Conservation (phyloP, 2,888 invertebrate species). For the Leucophora obtusa region DNA sequence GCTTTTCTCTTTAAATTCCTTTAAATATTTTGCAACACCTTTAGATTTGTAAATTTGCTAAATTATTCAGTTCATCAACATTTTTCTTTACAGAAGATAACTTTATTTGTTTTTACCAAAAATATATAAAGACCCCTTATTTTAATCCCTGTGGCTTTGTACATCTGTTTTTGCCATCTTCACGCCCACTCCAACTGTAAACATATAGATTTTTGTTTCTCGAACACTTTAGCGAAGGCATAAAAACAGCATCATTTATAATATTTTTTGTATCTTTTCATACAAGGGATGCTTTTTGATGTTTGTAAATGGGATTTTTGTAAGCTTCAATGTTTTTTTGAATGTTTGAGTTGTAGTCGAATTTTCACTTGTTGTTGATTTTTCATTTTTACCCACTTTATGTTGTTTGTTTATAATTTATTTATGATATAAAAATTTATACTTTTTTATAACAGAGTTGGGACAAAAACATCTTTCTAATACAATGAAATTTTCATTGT, state of each 20-base stretch:
- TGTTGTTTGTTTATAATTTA: constrained; percentile 58
- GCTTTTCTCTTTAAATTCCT: background rate
- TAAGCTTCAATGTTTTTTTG: constrained; percentile 22
- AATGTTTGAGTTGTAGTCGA: background rate
- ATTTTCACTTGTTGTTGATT: constrained; percentile 56
- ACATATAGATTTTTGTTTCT: background rate
- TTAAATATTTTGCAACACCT: too few species aligned
- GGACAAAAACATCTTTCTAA: too few species aligned
- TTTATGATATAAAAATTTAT: constrained; percentile 42
- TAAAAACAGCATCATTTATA: constrained; percentile 40
- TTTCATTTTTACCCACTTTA: constrained; percentile 52
- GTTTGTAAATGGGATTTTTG: constrained; percentile 41
- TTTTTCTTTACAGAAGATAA: too few species aligned
- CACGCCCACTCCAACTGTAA: constrained; percentile 27
- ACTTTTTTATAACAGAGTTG: background rate
- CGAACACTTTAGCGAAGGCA: constrained; percentile 1
- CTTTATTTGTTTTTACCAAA: too few species aligned
- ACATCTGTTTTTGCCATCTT: constrained; percentile 60
- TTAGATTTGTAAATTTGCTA: too few species aligned
- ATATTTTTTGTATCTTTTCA: background rate
- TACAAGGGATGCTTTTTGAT: constrained; percentile 24
- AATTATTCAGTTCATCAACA: too few species aligned
- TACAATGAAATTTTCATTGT: too few species aligned
- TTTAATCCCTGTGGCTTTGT: constrained; percentile 53
- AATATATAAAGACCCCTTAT: background rate